Conservation (phyloP, 2,888 invertebrate genomes). For the Formica aserva region DNA sequence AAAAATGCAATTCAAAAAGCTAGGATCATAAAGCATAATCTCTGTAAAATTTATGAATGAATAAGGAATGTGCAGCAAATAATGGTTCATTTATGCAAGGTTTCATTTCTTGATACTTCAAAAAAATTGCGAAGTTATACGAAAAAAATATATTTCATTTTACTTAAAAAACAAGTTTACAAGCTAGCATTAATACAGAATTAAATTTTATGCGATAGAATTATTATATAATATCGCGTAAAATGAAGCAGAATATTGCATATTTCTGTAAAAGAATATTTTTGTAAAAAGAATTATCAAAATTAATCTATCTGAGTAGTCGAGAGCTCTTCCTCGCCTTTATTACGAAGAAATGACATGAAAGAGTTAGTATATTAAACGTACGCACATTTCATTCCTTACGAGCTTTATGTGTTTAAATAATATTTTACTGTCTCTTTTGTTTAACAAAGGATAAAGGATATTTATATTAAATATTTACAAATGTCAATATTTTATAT, state of each 20-base stretch:
- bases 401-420: not conserved
- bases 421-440: not conserved
- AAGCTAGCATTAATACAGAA: not conserved
- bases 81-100: not conserved
- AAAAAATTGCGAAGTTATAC: not conserved
- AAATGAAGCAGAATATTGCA: not conserved
- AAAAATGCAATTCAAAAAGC: not conserved
- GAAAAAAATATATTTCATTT: not conserved
- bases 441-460: not conserved
- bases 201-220: slow-evolving; percentile 15
- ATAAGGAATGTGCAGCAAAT: slow-evolving; percentile 5
- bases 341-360: slow-evolving; percentile 8
- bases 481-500: not conserved
- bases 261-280: slow-evolving; percentile 13
- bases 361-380: slow-evolving; percentile 12
- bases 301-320: slow-evolving; percentile 16
- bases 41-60: not conserved
- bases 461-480: slow-evolving; percentile 9
- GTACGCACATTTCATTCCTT: not conserved
- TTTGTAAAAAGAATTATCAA: slow-evolving; percentile 16
- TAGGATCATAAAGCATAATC: not conserved
- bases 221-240: slow-evolving; percentile 14
- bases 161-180: slow-evolving; percentile 1
- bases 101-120: slow-evolving; percentile 2
- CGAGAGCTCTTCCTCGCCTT: not conserved